Percentiles rank a stretch among this genome's conserved stretches.
phyloP scores from a whole-genome alignment of 2,797 vertebrate species.

The Phalloptychus januarius region DNA sequence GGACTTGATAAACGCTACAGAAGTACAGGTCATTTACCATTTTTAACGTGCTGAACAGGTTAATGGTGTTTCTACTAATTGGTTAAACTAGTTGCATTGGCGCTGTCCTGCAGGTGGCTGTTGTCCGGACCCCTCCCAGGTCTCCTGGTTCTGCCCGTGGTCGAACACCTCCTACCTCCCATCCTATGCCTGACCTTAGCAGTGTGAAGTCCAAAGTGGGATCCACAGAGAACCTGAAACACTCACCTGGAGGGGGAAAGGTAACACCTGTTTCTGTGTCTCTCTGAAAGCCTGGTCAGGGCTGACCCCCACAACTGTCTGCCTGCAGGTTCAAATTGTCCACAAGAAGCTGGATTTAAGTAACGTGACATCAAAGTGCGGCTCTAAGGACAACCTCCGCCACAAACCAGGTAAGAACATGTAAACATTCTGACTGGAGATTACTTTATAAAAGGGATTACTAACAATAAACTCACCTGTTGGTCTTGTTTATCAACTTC shows the following conservation, averaged over 20 bases:
- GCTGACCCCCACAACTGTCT: slow-evolving; percentile 1
- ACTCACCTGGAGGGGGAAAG: slow-evolving; percentile 92
- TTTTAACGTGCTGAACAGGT: not conserved
- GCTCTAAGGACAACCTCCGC: slow-evolving; percentile 88
- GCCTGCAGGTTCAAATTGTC: slow-evolving; percentile 85
- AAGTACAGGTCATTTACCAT: too few species aligned
- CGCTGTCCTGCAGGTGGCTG: slow-evolving; percentile 78
- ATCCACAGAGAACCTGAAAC: slow-evolving; percentile 91
- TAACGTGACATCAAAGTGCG: slow-evolving; percentile 89
- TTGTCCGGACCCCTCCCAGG: slow-evolving; percentile 91
- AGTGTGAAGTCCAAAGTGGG: slow-evolving; percentile 91
- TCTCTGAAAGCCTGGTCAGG: not conserved
- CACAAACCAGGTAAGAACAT: slow-evolving; percentile 86
- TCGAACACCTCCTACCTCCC: slow-evolving; percentile 76
- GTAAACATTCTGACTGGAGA: not conserved
- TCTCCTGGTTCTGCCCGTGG: slow-evolving; percentile 88
- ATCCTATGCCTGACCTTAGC: slow-evolving; percentile 90
- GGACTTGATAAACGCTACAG: too few species aligned
- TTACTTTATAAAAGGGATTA: not conserved
- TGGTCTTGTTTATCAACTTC: not conserved
- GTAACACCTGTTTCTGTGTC: slow-evolving; percentile 69
- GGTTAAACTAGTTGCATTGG: not conserved
- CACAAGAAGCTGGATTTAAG: slow-evolving; percentile 90
- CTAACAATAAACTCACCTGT: not conserved
- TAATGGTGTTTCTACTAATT: not conserved